Base-by-base conservation (phyloP, 2,888 invertebrate species). In the Acheta domesticus region DNA sequence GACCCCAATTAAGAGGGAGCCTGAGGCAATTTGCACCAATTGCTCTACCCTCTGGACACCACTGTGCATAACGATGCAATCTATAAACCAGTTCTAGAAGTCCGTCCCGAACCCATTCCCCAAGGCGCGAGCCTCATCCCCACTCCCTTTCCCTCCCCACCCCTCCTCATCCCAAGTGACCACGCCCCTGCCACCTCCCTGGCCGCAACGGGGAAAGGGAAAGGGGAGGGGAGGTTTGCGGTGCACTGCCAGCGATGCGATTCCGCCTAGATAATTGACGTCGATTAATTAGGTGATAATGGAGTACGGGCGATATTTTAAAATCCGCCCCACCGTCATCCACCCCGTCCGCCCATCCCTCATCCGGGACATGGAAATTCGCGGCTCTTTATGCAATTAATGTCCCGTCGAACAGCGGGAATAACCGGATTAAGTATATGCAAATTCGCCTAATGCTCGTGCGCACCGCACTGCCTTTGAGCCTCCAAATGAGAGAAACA, bases 321-420 rank as follows among this genome's bases (percentile, higher is more conserved):
- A 62, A 62, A 62, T 62, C 62, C 62, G 1, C 14, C 62, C 14
- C 16, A 0, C 4, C n/a, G 4, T 3, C 23, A 23, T 23, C 23
- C 23, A 23, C 36, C 36, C 62, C 62, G 12, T 12, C 14, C 62
- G 16, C 16, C 12, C 4, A 19, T 12, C 36, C 36, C 36, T 36
- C 36, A 36, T 36, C 8, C 36, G 8, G 14, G 62, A 16, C 62
- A n/a, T 62, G 62, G 62, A 62, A 62, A 62, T 62, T 14, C 62
- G 62, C 62, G n/a, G 62, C 62, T 62, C 62, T 62, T 62, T 19
- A 62, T 62, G 62, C 62, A 62, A 62, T 62, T 62, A 62, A 62
- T 62, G 62, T 62, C 16, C 62, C n/a, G 62, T 62, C 62, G 16
- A 62, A 62, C 62, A 62, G n/a, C 16, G 62, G 62, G 62, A 62